Evolutionary conservation across 1,140 invertebrate genomes (phyloP), one percentile per base, ranked within the genome.

Genomic region (Brachionus sp.): DNA sequence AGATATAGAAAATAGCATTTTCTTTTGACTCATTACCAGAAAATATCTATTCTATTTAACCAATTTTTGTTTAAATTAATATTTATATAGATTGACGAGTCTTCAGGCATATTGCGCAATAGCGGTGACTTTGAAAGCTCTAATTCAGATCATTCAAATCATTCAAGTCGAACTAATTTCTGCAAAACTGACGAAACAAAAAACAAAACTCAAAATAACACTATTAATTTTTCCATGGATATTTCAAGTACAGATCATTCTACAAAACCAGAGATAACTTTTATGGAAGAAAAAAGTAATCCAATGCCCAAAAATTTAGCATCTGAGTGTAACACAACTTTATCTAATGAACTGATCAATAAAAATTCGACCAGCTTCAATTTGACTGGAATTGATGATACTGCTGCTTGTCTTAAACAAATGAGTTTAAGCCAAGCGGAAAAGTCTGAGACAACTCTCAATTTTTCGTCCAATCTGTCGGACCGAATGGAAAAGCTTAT

Each of bases 21-120:
- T n/a, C n/a, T n/a, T n/a, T n/a, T n/a, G n/a, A n/a, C n/a, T n/a
- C n/a, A n/a, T n/a, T n/a, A n/a, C n/a, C n/a, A n/a, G n/a, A n/a
- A n/a, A n/a, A n/a, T n/a, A n/a, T n/a, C n/a, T n/a, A n/a, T n/a
- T n/a, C n/a, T n/a, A n/a, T n/a, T n/a, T n/a, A n/a, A n/a, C n/a
- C n/a, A n/a, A n/a, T 29, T 29, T 29, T 29, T 29, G 29, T 46
- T 75, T 25, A 19, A 46, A 2, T 25, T 25, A 75, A 46, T 75
- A 29, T 75, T 75, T 75, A 42, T 12, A n/a, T 23, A 75, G 70
- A 75, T 75, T 10, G 42, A 75, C 29, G 70, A 75, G 19, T 75
- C 70, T 5, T 50, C 70, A 10, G 44, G 44, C 3, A 75, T 75
- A 75, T 35, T 75, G 12, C 19, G 42, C 23, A 75, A 75, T 29